Conservation (phyloP, 2,113 vertebrate genomes). For the Amphiprion percula region DNA sequence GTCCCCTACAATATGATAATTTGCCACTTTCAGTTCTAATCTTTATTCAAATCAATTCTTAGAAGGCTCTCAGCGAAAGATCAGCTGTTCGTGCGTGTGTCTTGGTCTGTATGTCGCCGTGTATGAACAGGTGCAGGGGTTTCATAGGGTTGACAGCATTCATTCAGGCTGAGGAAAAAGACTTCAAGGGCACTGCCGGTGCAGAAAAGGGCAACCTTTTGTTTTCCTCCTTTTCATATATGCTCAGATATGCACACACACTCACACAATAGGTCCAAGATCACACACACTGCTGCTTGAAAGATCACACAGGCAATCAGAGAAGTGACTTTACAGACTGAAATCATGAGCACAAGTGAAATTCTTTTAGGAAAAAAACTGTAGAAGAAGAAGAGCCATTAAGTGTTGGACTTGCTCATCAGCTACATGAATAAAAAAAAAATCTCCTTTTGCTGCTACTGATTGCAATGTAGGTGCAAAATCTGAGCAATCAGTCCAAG, state of each 20-base stretch:
- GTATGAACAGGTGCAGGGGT: constrained; percentile 57
- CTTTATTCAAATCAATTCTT: constrained; percentile 41
- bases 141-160: constrained; percentile 22
- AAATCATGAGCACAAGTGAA: constrained; percentile 32
- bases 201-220: constrained; percentile 5
- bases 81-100: not conserved
- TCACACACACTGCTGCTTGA: constrained; percentile 9
- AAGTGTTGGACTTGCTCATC: constrained; percentile 10
- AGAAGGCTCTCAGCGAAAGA: constrained; percentile 3
- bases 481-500: constrained; percentile 33
- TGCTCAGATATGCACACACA: not conserved
- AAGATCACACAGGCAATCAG: constrained; percentile 29
- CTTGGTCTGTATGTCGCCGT: not conserved
- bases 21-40: constrained; percentile 8
- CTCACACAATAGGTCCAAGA: not conserved
- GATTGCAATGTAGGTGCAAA: constrained; percentile 27
- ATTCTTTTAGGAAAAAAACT: not conserved
- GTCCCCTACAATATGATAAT: constrained; percentile 15
- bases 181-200: constrained; percentile 28
- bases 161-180: constrained; percentile 12
- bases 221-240: constrained; percentile 18
- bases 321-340: constrained; percentile 7
- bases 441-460: not conserved
- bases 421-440: constrained; percentile 5
- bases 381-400: constrained; percentile 7